Evolutionary conservation across 2,113 vertebrate species (phyloP).

Genomic region (Campylomormyrus tamandua): DNA sequence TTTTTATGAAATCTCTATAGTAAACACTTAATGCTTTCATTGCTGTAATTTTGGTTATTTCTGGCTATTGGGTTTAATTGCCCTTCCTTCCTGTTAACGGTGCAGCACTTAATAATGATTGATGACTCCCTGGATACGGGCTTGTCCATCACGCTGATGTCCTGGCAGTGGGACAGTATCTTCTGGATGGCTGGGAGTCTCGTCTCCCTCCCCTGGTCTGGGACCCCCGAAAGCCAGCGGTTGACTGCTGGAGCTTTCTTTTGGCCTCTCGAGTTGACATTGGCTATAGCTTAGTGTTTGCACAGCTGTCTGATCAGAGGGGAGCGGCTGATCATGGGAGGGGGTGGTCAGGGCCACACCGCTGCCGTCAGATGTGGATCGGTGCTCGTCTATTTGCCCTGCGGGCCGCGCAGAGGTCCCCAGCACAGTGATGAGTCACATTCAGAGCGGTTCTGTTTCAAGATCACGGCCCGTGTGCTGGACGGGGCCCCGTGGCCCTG

Average conservation of each 20-base stretch:
- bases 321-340: too few relatives aligned
- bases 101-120: neutral
- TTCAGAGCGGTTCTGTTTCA: neutral
- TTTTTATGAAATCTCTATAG: neutral
- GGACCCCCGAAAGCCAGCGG: neutral
- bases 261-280: neutral
- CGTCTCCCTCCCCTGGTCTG: neutral
- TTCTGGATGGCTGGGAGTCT: neutral
- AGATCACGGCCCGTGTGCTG: neutral
- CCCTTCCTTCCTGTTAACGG: neutral
- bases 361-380: neutral
- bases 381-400: neutral
- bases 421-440: neutral
- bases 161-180: neutral
- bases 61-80: neutral
- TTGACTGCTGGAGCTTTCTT: neutral
- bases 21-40: neutral
- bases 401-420: neutral
- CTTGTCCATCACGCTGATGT: neutral
- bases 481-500: neutral
- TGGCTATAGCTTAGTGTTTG: slow-evolving; percentile 3
- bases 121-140: neutral
- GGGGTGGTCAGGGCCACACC: neutral
- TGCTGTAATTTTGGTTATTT: neutral
- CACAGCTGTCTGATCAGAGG: slow-evolving; percentile 13